These are phyloP conservation scores for Enchytraeus crypticus DNA, from an alignment of 2,888 invertebrate genomes.

Conservation along the genomic window DNA sequence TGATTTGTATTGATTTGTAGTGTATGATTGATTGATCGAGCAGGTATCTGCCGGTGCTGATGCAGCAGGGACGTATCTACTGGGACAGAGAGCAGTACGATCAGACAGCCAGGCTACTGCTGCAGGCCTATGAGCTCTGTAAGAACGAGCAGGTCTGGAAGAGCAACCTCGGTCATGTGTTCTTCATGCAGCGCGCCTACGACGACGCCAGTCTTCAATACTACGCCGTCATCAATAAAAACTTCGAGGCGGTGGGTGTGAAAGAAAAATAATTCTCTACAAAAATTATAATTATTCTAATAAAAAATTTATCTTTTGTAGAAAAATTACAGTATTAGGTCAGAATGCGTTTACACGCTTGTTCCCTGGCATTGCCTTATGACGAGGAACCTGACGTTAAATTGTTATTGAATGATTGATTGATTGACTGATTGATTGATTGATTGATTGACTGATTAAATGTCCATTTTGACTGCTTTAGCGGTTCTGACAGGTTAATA, in stretches of 20 bases:
- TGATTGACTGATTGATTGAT: too few species aligned
- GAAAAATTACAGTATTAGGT: too few species aligned
- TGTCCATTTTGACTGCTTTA: too few species aligned
- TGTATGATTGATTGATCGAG: conserved; percentile 8
- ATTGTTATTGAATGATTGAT: too few species aligned
- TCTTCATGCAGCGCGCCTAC: conserved; percentile 98
- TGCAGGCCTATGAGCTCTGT: conserved; percentile 93
- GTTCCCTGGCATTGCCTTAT: too few species aligned
- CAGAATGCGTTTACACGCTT: too few species aligned
- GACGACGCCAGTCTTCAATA: conserved; percentile 96
- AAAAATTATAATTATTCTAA: neutral
- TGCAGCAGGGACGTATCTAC: conserved; percentile 97
- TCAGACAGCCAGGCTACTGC: conserved; percentile 91
- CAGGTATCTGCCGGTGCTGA: conserved; percentile 77
- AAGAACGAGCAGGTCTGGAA: conserved; percentile 95
- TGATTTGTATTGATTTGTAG: too few species aligned
- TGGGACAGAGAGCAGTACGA: conserved; percentile 94
- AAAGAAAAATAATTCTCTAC: too few species aligned
- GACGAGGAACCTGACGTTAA: too few species aligned
- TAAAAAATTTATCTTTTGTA: too few species aligned
- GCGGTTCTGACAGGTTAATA: too few species aligned
- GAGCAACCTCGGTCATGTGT: conserved; percentile 91
- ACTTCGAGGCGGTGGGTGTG: conserved; percentile 68
- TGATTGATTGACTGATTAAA: too few species aligned
- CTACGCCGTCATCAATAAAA: conserved; percentile 91